Percentiles rank a stretch among this genome's conserved stretches.
These are phyloP conservation scores for Chromis chromis DNA, from an alignment of 2,797 vertebrate genomes.

Conservation along the genomic window DNA sequence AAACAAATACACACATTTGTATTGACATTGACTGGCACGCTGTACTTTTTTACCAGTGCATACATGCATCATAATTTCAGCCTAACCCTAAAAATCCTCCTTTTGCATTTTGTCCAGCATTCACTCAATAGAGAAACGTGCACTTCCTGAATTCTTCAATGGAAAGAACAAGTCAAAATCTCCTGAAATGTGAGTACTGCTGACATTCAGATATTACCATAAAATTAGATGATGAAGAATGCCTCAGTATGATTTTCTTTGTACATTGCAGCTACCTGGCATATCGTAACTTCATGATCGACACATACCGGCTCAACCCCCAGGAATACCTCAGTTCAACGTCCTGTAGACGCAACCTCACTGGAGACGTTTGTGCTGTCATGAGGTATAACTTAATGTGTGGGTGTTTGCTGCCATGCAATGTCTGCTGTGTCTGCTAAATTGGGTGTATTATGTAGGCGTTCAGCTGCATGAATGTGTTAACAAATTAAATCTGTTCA, in stretches of 20 bases:
- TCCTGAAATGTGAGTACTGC: constrained; percentile 93
- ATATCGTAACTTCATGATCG: constrained; percentile 98
- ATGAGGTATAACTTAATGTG: constrained; percentile 86
- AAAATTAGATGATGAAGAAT: neutral
- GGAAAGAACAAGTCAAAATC: constrained; percentile 98
- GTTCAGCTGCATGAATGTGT: constrained; percentile 6
- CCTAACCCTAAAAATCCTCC: neutral
- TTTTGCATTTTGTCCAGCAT: constrained; percentile 80
- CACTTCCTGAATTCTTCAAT: constrained; percentile 96
- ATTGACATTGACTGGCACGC: neutral
- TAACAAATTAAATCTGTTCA: constrained; percentile 29
- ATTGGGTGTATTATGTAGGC: constrained; percentile 24
- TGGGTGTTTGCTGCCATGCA: constrained; percentile 15
- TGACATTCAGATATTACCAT: neutral
- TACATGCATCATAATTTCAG: neutral
- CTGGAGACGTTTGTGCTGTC: constrained; percentile 94
- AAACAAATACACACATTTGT: constrained; percentile 20
- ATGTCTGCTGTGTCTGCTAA: constrained; percentile 21
- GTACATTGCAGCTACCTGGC: constrained; percentile 89
- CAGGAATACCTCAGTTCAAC: constrained; percentile 97
- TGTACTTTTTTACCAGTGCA: neutral
- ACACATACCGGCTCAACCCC: constrained; percentile 96
- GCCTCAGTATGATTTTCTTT: neutral
- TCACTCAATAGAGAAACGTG: constrained; percentile 94
- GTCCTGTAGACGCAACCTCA: constrained; percentile 93